phyloP scores from a whole-genome alignment of 2,797 vertebrate genomes.

The Chrysocyon brachyurus region DNA sequence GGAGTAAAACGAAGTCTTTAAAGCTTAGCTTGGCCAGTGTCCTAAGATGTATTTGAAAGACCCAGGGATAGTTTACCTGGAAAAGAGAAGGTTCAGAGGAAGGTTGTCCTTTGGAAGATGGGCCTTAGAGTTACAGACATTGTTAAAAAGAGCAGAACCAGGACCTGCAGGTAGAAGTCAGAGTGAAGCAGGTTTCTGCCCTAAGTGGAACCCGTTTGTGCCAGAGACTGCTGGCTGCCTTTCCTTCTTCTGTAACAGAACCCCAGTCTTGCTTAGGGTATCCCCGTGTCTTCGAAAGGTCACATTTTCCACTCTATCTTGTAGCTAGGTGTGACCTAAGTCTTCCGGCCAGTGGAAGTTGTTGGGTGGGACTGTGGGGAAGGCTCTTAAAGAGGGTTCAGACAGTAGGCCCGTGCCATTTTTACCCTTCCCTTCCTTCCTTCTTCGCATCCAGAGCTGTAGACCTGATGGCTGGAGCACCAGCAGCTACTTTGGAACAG shows the following conservation, averaged over 20 bases:
- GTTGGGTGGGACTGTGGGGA: not conserved
- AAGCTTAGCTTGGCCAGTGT: not conserved
- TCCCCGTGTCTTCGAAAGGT: not conserved
- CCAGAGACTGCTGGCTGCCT: not conserved
- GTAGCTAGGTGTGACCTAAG: not conserved
- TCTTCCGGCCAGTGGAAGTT: not conserved
- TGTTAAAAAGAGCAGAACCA: not conserved
- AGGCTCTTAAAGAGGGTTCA: not conserved
- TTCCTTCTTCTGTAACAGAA: not conserved
- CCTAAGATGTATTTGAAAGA: not conserved
- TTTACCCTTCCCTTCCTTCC: not conserved
- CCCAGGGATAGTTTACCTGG: not conserved
- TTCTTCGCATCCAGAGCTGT: not conserved
- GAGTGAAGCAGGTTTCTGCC: not conserved
- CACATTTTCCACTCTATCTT: not conserved
- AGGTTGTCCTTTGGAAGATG: not conserved
- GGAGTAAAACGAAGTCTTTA: not conserved
- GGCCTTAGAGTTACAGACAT: rapidly evolving
- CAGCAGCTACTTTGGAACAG: not conserved
- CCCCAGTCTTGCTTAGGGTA: not conserved
- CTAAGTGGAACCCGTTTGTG: not conserved
- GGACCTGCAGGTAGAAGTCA: not conserved
- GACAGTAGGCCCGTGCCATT: not conserved
- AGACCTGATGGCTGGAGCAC: not conserved
- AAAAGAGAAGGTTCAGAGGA: not conserved